Base-by-base conservation (phyloP, 2,888 invertebrate genomes). In the Lottia scabra region DNA sequence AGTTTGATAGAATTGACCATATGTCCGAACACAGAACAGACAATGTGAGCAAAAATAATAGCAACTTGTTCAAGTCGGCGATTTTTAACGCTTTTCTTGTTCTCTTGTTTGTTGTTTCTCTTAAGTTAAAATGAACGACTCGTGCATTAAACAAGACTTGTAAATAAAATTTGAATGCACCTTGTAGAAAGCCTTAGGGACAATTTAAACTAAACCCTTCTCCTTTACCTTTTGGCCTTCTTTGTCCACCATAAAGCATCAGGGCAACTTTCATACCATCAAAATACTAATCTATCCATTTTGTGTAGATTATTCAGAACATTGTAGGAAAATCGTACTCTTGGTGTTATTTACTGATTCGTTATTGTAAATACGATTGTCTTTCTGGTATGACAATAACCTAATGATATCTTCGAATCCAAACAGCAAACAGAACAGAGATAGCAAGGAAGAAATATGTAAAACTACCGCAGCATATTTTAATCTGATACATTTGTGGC, bases 131-230 rank as follows among this genome's bases (percentile, higher is more conserved):
- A 56, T 56, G 56, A 23, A 23, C 56, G 56, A 56, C 56, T 23
- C 56, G 56, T 56, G 19, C 56, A 23, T 56, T 56, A 56, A 56
- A 23, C 56, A 23, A 23, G 23, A 19, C 56, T 56, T 56, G 23
- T 56, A 56, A 56, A 56, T 56, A 56, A 23, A 56, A 56, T 56
- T 23, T 56, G 56, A 56, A 56, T 56, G 56, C 56, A 56, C 56
- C 13, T 56, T 56, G 19, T 56, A 23, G 19, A 56, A 23, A 56
- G 19, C 56, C 56, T 16, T 19, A 19, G 56, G 56, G 19, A 12
- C 19, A 56, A 23, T 23, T 56, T 56, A 56, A 15, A 23, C 19
- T 56, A 19, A 23, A 23, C 56, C 10, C 56, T 15, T 15, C 56
- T 19, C 19, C 56, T 56, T 56, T 56, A 56, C 56, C 56, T 56